These are phyloP conservation scores for Indicator maculatus DNA, from an alignment of 2,113 vertebrate genomes.

Conservation along the genomic window DNA sequence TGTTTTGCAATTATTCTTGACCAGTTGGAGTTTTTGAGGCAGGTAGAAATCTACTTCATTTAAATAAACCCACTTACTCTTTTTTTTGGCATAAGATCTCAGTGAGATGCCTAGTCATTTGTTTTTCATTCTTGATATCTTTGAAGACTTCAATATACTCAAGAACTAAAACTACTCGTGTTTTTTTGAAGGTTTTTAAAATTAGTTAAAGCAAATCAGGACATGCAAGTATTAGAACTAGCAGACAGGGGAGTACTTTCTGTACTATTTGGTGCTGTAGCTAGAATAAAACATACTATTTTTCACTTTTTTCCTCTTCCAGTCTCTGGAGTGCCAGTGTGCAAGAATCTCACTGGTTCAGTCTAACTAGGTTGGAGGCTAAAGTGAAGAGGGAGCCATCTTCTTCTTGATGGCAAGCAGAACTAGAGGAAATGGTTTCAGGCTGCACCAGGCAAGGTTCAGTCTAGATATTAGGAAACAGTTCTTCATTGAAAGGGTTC, in stretches of 20 bases:
- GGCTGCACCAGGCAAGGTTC: too few relatives aligned
- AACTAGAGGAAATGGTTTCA: too few relatives aligned
- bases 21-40: not conserved
- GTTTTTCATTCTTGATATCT: not conserved
- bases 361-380: not conserved
- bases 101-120: not conserved
- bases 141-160: not conserved
- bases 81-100: not conserved
- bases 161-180: not conserved
- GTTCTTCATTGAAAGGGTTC: too few relatives aligned
- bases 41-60: not conserved
- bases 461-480: too few relatives aligned
- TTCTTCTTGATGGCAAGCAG: too few relatives aligned
- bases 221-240: not conserved
- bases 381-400: too few relatives aligned
- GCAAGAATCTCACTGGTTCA: not conserved
- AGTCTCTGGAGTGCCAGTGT: not conserved
- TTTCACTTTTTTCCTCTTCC: not conserved
- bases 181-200: not conserved
- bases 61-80: not conserved
- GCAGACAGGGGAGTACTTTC: not conserved
- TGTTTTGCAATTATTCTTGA: not conserved
- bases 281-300: not conserved
- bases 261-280: not conserved
- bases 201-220: not conserved